Percentiles rank a stretch among this genome's conserved stretches.
Conservation (phyloP, 2,888 invertebrate species). For the Aspidiotus rigidus region DNA sequence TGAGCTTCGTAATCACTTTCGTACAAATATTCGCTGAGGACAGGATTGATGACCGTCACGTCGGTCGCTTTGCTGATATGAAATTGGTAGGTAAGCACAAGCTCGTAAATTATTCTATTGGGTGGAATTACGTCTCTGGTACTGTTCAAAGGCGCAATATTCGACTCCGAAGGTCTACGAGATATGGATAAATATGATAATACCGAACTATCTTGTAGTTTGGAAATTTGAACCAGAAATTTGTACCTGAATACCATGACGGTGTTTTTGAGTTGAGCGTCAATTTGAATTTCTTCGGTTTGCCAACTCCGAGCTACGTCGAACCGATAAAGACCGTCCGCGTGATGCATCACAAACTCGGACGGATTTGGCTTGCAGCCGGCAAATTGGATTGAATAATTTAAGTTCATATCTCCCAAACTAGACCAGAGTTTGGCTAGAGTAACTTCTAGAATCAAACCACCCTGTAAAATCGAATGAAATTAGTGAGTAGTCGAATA, state of each 20-base stretch:
- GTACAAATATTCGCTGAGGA: conserved; percentile 80
- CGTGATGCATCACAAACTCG: conserved; percentile 60
- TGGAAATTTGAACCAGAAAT: neutral
- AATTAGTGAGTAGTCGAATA: neutral
- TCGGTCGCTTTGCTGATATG: conserved; percentile 73
- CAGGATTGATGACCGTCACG: conserved; percentile 65
- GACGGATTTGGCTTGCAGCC: conserved; percentile 63
- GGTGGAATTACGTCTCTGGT: conserved; percentile 49
- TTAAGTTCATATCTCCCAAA: conserved; percentile 58
- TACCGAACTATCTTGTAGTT: too few species aligned
- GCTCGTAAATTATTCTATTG: conserved; percentile 61
- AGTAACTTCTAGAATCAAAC: conserved; percentile 73
- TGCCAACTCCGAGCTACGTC: conserved; percentile 57
- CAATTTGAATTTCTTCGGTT: conserved; percentile 70
- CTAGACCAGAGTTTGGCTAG: conserved; percentile 94
- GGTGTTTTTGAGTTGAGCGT: conserved; percentile 61
- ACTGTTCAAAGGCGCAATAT: conserved; percentile 63
- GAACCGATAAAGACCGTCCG: conserved; percentile 63
- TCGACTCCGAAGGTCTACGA: conserved; percentile 66
- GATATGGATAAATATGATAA: too few species aligned
- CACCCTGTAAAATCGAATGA: conserved; percentile 48
- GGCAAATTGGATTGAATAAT: conserved; percentile 70
- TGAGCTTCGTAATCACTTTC: conserved; percentile 94
- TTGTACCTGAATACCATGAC: conserved; percentile 59
- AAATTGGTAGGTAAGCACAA: conserved; percentile 78